Percentiles rank a stretch among this genome's conserved stretches.
phyloP scores from a whole-genome alignment of 2,797 vertebrate genomes.

The Ctenochaetus hawaiiensis region DNA sequence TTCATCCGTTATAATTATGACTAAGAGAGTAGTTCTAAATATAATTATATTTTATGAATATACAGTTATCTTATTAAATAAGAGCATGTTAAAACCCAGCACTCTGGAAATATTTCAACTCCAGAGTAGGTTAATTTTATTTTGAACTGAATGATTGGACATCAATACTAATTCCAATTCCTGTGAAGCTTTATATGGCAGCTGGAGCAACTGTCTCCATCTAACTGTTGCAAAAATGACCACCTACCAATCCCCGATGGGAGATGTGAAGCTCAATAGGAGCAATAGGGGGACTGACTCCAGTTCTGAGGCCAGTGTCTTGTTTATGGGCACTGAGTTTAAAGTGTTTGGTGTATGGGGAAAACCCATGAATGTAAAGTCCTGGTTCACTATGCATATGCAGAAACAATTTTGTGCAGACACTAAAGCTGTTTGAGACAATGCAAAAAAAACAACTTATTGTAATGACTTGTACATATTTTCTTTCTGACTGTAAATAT shows the following conservation, averaged over 20 bases:
- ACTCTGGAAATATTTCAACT: slow-evolving; percentile 14
- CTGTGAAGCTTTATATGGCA: neutral
- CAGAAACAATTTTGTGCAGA: slow-evolving; percentile 6
- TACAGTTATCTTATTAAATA: slow-evolving; percentile 41
- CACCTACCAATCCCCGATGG: neutral
- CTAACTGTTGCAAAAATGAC: neutral
- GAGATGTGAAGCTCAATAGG: neutral
- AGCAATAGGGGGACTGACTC: neutral
- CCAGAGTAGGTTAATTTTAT: slow-evolving; percentile 4
- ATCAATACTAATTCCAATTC: slow-evolving; percentile 10
- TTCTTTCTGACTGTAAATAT: slow-evolving; percentile 64
- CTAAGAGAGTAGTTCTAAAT: slow-evolving; percentile 31
- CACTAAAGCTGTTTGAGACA: slow-evolving; percentile 28
- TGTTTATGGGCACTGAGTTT: neutral
- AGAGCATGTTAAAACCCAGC: neutral
- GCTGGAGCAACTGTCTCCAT: neutral
- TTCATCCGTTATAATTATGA: slow-evolving; percentile 63
- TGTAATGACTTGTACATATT: slow-evolving; percentile 60
- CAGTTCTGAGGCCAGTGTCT: neutral
- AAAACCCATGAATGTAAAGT: neutral
- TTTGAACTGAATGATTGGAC: slow-evolving; percentile 2
- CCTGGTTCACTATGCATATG: neutral
- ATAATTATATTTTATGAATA: slow-evolving; percentile 16
- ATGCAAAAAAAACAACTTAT: slow-evolving; percentile 23
- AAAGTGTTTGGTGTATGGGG: slow-evolving; percentile 1